phyloP scores from a whole-genome alignment of 2,888 invertebrate species.

The Lottia gigantea region DNA sequence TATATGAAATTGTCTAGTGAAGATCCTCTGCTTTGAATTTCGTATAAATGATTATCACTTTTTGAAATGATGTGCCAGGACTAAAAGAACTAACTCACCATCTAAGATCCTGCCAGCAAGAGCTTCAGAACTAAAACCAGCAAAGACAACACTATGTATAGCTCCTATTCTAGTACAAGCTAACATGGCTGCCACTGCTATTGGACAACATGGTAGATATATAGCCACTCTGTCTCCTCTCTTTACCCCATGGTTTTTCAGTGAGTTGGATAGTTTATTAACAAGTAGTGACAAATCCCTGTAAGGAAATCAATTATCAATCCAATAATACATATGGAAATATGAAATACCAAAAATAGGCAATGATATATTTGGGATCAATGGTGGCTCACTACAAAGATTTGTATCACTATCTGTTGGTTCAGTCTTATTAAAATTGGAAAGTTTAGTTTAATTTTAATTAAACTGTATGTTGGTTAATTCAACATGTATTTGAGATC shows the following conservation, averaged over 20 bases:
- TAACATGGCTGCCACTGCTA: slow-evolving; percentile 70
- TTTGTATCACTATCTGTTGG: neutral
- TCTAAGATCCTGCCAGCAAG: slow-evolving; percentile 69
- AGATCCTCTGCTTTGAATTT: no score
- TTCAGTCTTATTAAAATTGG: no score
- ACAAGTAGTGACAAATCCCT: slow-evolving; percentile 67
- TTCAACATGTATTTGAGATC: no score
- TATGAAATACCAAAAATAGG: neutral
- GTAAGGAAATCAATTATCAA: slow-evolving; percentile 23
- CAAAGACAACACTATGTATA: slow-evolving; percentile 71
- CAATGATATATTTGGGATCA: neutral
- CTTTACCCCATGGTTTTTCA: slow-evolving; percentile 65
- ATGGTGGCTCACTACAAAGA: neutral
- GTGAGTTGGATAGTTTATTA: slow-evolving; percentile 65
- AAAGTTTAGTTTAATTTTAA: no score
- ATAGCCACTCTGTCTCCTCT: slow-evolving; percentile 70
- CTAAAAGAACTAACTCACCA: slow-evolving; percentile 47
- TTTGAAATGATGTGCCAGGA: no score
- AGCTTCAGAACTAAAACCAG: slow-evolving; percentile 71
- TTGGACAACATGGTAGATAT: slow-evolving; percentile 70
- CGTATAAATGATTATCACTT: no score
- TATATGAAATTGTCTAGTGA: no score
- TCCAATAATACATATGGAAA: neutral
- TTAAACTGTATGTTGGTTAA: no score
- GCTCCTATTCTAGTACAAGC: slow-evolving; percentile 72